Conservation (phyloP, 2,888 invertebrate species). For the Netelia inedita region DNA sequence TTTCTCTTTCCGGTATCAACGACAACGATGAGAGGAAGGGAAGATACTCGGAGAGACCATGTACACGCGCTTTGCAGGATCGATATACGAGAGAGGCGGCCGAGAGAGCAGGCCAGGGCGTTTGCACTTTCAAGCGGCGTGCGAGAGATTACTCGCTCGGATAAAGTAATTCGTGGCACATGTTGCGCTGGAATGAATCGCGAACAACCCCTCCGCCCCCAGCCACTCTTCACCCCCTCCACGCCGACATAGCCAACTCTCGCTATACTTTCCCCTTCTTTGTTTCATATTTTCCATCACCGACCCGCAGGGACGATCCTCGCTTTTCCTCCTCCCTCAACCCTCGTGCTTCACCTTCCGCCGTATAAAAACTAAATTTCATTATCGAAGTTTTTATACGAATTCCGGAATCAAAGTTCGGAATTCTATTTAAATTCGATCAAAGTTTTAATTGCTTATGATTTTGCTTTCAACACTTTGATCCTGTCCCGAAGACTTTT, state of each 20-base stretch:
- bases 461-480: background rate
- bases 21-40: slow-evolving; percentile 24
- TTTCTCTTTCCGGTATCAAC: background rate
- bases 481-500: background rate
- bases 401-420: slow-evolving; percentile 14
- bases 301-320: slow-evolving; percentile 22
- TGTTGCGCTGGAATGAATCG: slow-evolving; percentile 68
- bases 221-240: slow-evolving; percentile 20
- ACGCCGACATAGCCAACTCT: slow-evolving; percentile 14
- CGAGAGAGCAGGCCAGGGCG: slow-evolving; percentile 3
- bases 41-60: background rate
- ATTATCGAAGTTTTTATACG: slow-evolving; percentile 19
- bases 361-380: slow-evolving; percentile 7
- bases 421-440: slow-evolving; percentile 25
- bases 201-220: slow-evolving; percentile 50
- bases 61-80: slow-evolving; percentile 39
- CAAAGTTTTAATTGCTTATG: background rate
- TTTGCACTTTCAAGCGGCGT: slow-evolving; percentile 73
- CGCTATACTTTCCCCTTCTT: slow-evolving; percentile 15
- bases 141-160: slow-evolving; percentile 72
- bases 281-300: slow-evolving; percentile 1
- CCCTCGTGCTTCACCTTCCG: too few relatives aligned
- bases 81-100: slow-evolving; percentile 40
- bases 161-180: slow-evolving; percentile 75
- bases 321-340: background rate